These are phyloP conservation scores for Macroglossus sobrinus DNA, from an alignment of 2,113 vertebrate species.

Conservation along the genomic window DNA sequence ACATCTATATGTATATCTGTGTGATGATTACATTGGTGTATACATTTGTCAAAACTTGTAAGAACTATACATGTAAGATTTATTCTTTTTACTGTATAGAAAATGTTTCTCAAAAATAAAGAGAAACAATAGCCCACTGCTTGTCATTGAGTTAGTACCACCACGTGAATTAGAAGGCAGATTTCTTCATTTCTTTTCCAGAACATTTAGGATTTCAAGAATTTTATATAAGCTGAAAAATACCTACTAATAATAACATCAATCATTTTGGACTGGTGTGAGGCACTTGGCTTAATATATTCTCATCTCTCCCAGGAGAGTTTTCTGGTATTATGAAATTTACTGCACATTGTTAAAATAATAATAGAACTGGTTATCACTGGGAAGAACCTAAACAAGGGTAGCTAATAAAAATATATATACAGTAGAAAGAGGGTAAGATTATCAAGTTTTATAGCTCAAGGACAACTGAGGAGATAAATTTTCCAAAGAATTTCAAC, in stretches of 20 bases:
- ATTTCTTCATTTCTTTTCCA: background rate
- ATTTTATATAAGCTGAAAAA: background rate
- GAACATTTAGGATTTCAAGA: background rate
- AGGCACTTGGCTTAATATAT: background rate
- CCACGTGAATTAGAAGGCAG: background rate
- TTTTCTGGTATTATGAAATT: background rate
- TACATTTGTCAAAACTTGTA: background rate
- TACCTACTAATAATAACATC: background rate
- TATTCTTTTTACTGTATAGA: background rate
- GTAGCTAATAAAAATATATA: background rate
- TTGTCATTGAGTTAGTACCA: background rate
- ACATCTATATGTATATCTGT: background rate
- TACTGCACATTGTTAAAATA: background rate
- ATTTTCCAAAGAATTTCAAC: background rate
- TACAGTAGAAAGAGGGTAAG: background rate
- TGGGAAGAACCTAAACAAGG: background rate
- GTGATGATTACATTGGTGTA: background rate
- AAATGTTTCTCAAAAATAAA: background rate
- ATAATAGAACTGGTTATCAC: background rate
- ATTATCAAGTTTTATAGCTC: background rate
- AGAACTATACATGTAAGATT: no score
- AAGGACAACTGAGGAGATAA: background rate
- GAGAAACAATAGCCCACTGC: background rate
- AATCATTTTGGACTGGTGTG: background rate
- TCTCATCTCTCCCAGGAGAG: background rate